Percentiles rank a stretch among this genome's conserved stretches.
These are phyloP conservation scores for Oxytorus armatus DNA, from an alignment of 2,888 invertebrate genomes.

Conservation along the genomic window DNA sequence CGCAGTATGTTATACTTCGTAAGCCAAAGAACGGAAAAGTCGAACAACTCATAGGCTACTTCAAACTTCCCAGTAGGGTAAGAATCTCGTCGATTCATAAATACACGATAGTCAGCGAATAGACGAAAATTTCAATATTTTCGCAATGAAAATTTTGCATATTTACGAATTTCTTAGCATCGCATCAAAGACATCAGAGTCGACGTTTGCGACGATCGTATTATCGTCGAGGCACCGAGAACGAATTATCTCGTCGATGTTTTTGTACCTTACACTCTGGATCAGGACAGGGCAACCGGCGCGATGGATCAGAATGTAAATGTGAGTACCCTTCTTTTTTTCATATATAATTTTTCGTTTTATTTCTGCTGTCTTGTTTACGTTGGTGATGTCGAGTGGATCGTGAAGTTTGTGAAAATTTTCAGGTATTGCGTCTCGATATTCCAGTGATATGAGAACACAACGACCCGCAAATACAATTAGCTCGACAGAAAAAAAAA, in stretches of 20 bases:
- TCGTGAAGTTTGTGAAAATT: background rate
- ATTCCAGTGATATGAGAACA: constrained; percentile 71
- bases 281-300: constrained; percentile 86
- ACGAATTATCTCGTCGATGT: constrained; percentile 88
- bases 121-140: too few species aligned
- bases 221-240: constrained; percentile 88
- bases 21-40: constrained; percentile 86
- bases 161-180: constrained; percentile 83
- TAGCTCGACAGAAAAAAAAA: constrained; percentile 9
- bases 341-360: constrained; percentile 23
- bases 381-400: constrained; percentile 11
- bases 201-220: constrained; percentile 91
- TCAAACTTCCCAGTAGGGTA: constrained; percentile 87
- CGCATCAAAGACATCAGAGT: constrained; percentile 87
- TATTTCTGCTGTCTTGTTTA: constrained; percentile 10
- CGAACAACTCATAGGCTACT: constrained; percentile 87
- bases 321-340: constrained; percentile 79
- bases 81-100: constrained; percentile 74
- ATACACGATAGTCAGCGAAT: background rate
- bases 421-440: constrained; percentile 78
- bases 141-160: too few species aligned
- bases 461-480: constrained; percentile 44
- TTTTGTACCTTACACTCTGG: constrained; percentile 89
- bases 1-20: constrained; percentile 76
- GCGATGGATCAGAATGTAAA: constrained; percentile 86